phyloP scores from a whole-genome alignment of 2,113 vertebrate species.

The Shinisaurus crocodilurus region DNA sequence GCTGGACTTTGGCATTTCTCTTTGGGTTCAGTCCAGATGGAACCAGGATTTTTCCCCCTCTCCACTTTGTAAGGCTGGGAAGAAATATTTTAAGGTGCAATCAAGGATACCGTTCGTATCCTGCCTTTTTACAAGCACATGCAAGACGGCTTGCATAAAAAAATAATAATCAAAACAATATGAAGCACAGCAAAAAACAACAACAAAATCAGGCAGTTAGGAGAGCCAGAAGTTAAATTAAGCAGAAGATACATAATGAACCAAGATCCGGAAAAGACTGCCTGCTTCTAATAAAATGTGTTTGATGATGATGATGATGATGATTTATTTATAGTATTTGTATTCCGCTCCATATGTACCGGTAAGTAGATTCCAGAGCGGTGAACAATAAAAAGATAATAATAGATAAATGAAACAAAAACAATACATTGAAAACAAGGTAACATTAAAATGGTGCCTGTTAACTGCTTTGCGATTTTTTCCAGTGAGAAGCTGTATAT shows the following conservation, averaged over 20 bases:
- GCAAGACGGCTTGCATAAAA: background rate
- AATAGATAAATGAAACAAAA: too few species aligned
- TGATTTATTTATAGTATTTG: too few species aligned
- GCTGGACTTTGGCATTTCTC: background rate
- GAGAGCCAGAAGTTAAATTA: background rate
- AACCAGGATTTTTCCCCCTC: background rate
- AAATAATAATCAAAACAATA: background rate
- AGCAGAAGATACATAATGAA: background rate
- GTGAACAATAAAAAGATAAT: too few species aligned
- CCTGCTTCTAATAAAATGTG: too few species aligned
- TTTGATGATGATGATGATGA: too few species aligned
- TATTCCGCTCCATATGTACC: too few species aligned
- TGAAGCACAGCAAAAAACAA: background rate
- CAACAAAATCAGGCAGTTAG: too few species aligned
- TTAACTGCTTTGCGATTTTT: too few species aligned
- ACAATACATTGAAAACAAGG: too few species aligned
- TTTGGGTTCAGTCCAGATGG: background rate
- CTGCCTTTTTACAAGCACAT: background rate
- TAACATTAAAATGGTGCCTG: too few species aligned
- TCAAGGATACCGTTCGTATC: background rate
- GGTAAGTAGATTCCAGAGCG: too few species aligned
- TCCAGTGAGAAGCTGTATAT: too few species aligned
- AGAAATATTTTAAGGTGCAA: accelerated
- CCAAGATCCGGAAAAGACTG: background rate
- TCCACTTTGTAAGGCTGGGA: background rate